Conservation (phyloP, 1,140 invertebrate species). For the Halyomorpha halys region DNA sequence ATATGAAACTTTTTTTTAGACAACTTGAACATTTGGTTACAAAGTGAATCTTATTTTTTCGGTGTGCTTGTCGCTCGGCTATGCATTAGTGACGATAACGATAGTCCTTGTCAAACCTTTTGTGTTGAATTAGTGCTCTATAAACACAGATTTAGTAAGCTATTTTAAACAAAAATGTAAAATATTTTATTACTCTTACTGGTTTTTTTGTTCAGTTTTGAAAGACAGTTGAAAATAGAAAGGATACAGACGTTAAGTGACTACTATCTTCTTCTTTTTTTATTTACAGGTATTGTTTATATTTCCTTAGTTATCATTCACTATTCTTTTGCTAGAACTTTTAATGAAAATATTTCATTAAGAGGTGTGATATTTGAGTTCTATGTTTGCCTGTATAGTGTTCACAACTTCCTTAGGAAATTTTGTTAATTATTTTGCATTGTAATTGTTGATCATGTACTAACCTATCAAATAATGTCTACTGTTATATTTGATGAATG, state of each 20-base stretch:
- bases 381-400: too few relatives aligned
- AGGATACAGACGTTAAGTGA: too few relatives aligned
- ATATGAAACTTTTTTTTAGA: neutral
- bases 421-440: too few relatives aligned
- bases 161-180: too few relatives aligned
- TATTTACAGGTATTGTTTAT: neutral
- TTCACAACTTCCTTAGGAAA: too few relatives aligned
- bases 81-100: neutral
- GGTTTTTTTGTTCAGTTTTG: too few relatives aligned
- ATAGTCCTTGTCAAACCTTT: neutral
- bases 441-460: too few relatives aligned
- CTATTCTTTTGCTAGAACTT: too few relatives aligned
- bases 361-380: too few relatives aligned
- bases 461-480: neutral
- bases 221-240: too few relatives aligned
- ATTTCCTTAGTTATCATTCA: neutral
- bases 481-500: neutral
- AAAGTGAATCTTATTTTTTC: neutral
- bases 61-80: neutral
- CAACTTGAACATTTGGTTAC: neutral
- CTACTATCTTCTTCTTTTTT: slow-evolving; percentile 2
- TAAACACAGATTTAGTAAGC: slow-evolving; percentile 1
- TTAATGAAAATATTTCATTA: too few relatives aligned
- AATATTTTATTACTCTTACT: too few relatives aligned
- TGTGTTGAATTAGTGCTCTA: slow-evolving; percentile 15